Evolutionary conservation across 1,140 invertebrate genomes (phyloP).

Genomic region (Formica selysi): DNA sequence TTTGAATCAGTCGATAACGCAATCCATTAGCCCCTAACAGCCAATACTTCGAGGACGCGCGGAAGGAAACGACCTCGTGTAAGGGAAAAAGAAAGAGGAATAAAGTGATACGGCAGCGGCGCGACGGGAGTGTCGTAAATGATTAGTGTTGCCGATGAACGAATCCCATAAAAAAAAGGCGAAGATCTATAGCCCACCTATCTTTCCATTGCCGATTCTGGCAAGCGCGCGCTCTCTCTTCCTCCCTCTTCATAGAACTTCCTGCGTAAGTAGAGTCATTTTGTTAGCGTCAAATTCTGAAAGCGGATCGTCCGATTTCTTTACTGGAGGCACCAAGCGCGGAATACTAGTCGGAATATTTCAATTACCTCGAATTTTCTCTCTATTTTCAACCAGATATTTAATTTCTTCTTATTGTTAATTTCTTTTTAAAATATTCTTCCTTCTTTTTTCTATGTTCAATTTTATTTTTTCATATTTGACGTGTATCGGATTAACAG

Average conservation of each 20-base stretch:
- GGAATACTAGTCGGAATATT: constrained; percentile 41
- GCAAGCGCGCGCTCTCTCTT: constrained; percentile 39
- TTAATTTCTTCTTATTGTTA: not conserved
- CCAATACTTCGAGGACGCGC: constrained; percentile 80
- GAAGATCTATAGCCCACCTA: constrained; percentile 51
- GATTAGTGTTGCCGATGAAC: constrained; percentile 73
- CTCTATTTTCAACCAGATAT: not conserved
- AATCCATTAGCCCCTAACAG: constrained; percentile 86
- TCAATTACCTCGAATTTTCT: constrained; percentile 25
- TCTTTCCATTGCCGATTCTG: constrained; percentile 43
- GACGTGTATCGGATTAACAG: not conserved
- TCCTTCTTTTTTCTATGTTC: not conserved
- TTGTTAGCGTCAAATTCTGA: constrained; percentile 63
- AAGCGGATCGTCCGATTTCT: constrained; percentile 55
- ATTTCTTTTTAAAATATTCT: not conserved
- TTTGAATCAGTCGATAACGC: constrained; percentile 85
- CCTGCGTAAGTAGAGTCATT: constrained; percentile 54
- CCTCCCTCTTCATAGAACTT: constrained; percentile 53
- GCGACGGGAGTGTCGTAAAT: constrained; percentile 70
- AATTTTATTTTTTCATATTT: not conserved
- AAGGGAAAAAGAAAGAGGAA: constrained; percentile 62
- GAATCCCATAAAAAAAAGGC: constrained; percentile 44
- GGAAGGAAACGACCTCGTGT: constrained; percentile 70
- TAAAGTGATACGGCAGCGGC: constrained; percentile 51
- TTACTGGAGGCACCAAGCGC: not conserved